A percentile compares a stretch with the other conserved stretches of the same genome.
Conservation (phyloP, 2,113 vertebrate species). For the Rhinoderma darwinii region DNA sequence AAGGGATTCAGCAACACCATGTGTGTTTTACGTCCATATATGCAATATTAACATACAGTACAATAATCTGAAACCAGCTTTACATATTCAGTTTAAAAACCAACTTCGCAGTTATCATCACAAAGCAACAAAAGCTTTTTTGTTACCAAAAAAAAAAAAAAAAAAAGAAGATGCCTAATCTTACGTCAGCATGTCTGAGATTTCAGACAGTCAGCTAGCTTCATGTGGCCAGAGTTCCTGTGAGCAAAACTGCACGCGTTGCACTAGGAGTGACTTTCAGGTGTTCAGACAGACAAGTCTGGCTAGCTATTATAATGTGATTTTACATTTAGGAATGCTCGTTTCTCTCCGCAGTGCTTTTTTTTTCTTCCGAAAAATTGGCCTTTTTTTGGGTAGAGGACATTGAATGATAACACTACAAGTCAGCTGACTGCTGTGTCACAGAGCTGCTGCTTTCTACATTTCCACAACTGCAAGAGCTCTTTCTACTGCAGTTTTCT, state of each 20-base stretch:
- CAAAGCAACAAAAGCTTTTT: constrained; percentile 58
- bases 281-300: constrained; percentile 15
- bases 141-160: constrained; percentile 52
- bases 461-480: constrained; percentile 77
- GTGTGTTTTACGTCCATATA: background rate
- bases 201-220: constrained; percentile 60
- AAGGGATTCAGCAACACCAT: background rate
- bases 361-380: constrained; percentile 72
- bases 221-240: constrained; percentile 61
- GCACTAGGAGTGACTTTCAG: constrained; percentile 55
- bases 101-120: constrained; percentile 57
- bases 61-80: background rate
- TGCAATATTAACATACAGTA: background rate
- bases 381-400: constrained; percentile 70
- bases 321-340: constrained; percentile 58
- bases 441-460: constrained; percentile 78
- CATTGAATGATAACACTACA: constrained; percentile 74
- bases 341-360: constrained; percentile 68
- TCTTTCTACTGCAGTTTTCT: constrained; percentile 75
- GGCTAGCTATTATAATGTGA: background rate
- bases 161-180: constrained; percentile 58
- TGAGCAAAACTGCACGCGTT: constrained; percentile 47
- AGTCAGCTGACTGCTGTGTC: constrained; percentile 92
- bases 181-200: constrained; percentile 61
- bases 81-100: constrained; percentile 39